A percentile compares a stretch with the other conserved stretches of the same genome.
Evolutionary conservation across 2,113 vertebrate genomes (phyloP).

Genomic region (Verasper variegatus): DNA sequence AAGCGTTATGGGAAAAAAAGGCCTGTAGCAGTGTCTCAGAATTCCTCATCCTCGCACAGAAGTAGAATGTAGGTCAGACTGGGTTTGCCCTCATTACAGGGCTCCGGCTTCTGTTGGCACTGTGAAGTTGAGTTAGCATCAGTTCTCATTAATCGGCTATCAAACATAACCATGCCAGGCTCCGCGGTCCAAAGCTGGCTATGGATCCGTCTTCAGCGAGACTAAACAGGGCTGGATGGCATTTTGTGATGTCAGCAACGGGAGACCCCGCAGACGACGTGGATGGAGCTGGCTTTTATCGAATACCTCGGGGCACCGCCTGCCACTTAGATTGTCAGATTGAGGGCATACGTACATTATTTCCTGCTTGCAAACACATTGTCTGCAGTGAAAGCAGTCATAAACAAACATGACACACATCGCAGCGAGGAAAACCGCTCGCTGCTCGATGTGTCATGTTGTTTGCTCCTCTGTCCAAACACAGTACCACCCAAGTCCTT

Average conservation of each 20-base stretch:
- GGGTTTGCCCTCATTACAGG: conserved; percentile 67
- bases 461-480: conserved; percentile 13
- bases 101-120: conserved; percentile 51
- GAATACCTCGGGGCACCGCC: conserved; percentile 40
- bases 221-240: conserved; percentile 49
- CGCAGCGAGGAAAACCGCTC: neutral
- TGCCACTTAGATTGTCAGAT: conserved; percentile 59
- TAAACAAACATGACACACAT: conserved; percentile 5
- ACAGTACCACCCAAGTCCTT: neutral
- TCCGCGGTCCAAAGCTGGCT: conserved; percentile 22
- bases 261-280: conserved; percentile 11
- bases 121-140: conserved; percentile 61
- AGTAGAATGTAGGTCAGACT: conserved; percentile 68
- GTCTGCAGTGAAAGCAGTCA: neutral
- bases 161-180: conserved; percentile 32
- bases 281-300: conserved; percentile 53
- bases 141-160: conserved; percentile 54
- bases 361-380: conserved; percentile 38
- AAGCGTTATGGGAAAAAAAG: conserved; percentile 1
- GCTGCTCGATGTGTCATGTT: conserved; percentile 12
- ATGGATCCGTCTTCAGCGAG: conserved; percentile 24
- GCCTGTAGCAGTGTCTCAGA: conserved; percentile 32
- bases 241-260: conserved; percentile 52
- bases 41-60: conserved; percentile 32
- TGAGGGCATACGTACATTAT: conserved; percentile 53